Conservation (phyloP, 2,888 invertebrate genomes). For the Epistrophe eligans region DNA sequence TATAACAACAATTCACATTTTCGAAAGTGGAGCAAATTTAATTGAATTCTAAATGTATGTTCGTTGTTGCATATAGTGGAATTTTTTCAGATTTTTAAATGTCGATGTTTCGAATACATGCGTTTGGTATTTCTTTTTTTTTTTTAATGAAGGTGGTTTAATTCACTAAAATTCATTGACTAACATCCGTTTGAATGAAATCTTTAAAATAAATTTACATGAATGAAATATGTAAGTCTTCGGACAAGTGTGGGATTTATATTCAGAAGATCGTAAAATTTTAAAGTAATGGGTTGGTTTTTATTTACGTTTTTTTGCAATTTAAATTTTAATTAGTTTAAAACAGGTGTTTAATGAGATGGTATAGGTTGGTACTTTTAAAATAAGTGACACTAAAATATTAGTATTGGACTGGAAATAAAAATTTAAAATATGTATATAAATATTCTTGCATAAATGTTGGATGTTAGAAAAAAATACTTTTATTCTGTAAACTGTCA, state of each 20-base stretch:
- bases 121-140: background rate
- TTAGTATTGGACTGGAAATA: background rate
- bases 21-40: slow-evolving; percentile 63
- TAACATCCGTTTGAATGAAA: slow-evolving; percentile 23
- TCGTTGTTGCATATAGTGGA: slow-evolving; percentile 5
- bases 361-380: background rate
- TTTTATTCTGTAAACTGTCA: no score
- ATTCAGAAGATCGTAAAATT: background rate
- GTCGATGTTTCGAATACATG: slow-evolving; percentile 10
- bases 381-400: background rate
- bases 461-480: no score
- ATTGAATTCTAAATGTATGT: slow-evolving; percentile 49
- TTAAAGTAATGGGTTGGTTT: background rate
- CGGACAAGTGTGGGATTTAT: background rate
- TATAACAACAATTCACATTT: slow-evolving; percentile 58
- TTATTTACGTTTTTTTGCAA: background rate
- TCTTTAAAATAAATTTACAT: slow-evolving; percentile 6
- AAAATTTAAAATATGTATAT: no score
- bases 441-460: no score
- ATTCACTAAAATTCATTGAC: slow-evolving; percentile 33
- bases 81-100: background rate
- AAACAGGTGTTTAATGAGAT: slow-evolving; percentile 6
- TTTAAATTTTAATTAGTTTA: background rate
- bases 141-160: slow-evolving; percentile 41
- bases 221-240: slow-evolving; percentile 35